Percentiles rank a stretch among this genome's conserved stretches.
Evolutionary conservation across 2,888 invertebrate genomes (phyloP).

Genomic region (Blastobasis lacticolella): DNA sequence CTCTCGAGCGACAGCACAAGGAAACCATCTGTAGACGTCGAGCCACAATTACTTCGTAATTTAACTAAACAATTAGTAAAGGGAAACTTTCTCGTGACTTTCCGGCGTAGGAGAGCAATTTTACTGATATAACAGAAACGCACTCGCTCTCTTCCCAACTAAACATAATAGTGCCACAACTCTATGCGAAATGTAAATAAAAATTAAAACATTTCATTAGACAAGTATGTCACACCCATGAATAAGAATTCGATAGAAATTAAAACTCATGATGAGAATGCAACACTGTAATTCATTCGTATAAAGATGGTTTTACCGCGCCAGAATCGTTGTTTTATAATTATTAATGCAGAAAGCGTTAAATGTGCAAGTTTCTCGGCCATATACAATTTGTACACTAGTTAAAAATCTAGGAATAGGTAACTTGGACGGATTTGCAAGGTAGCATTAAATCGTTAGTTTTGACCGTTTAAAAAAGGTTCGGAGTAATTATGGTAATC

Average conservation of each 20-base stretch:
- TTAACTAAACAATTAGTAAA: slow-evolving; percentile 13
- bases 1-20: slow-evolving; percentile 8
- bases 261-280: too few relatives aligned
- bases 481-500: too few relatives aligned
- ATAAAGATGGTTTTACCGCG: slow-evolving; percentile 32
- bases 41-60: slow-evolving; percentile 12
- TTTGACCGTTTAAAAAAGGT: too few relatives aligned
- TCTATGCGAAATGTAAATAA: too few relatives aligned
- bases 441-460: too few relatives aligned
- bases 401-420: too few relatives aligned
- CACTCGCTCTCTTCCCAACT: too few relatives aligned
- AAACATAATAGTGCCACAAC: too few relatives aligned
- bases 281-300: slow-evolving; percentile 25
- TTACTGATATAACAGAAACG: too few relatives aligned
- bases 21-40: slow-evolving; percentile 13
- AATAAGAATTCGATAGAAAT: slow-evolving; percentile 15
- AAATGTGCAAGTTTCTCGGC: slow-evolving; percentile 23
- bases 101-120: not conserved
- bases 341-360: slow-evolving; percentile 57
- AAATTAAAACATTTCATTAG: not conserved
- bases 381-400: not conserved
- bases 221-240: slow-evolving; percentile 3
- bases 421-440: too few relatives aligned
- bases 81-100: slow-evolving; percentile 12
- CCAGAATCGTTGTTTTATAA: slow-evolving; percentile 28